A percentile compares a stretch with the other conserved stretches of the same genome.
Conservation (phyloP, 2,888 invertebrate genomes). For the Latrodectus hesperus region DNA sequence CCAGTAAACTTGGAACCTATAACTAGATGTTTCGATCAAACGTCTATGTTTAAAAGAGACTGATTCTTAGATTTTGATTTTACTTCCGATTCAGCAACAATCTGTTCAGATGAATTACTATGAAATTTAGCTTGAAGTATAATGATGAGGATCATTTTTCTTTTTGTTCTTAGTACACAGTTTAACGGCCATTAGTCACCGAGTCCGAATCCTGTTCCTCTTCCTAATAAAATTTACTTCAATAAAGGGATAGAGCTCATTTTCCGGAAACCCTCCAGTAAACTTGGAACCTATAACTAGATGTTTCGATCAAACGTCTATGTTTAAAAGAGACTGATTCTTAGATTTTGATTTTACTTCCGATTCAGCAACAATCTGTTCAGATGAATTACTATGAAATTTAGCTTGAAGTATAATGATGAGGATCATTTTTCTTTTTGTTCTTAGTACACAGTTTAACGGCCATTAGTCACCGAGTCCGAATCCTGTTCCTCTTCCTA, state of each 20-base stretch:
- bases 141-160: too few species aligned
- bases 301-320: constrained; percentile 57
- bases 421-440: too few species aligned
- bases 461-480: too few species aligned
- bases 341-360: constrained; percentile 30
- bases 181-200: too few species aligned
- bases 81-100: constrained; percentile 23
- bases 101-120: constrained; percentile 57
- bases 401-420: too few species aligned
- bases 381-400: constrained; percentile 31
- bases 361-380: constrained; percentile 47
- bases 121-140: too few species aligned
- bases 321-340: constrained; percentile 54
- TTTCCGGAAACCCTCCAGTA: constrained; percentile 49
- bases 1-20: constrained; percentile 52
- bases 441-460: too few species aligned
- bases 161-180: too few species aligned
- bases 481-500: constrained; percentile 48
- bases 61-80: constrained; percentile 36
- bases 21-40: constrained; percentile 65
- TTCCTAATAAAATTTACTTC: constrained; percentile 61
- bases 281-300: constrained; percentile 60
- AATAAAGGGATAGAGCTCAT: constrained; percentile 42
- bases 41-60: constrained; percentile 55
- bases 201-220: constrained; percentile 46